Conservation (phyloP, 1,140 invertebrate species). For the Panonychus citri region DNA sequence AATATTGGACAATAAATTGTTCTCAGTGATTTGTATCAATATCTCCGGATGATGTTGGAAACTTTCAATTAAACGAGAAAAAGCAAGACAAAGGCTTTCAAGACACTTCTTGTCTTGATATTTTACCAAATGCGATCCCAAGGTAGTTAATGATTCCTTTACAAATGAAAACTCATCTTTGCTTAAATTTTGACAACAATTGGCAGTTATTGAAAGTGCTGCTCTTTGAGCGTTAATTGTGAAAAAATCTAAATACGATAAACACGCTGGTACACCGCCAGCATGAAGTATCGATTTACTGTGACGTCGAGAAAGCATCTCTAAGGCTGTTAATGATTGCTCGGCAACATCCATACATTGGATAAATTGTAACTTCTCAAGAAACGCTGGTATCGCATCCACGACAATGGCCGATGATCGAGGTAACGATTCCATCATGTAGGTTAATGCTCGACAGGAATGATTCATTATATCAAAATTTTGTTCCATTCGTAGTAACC, state of each 20-base stretch:
- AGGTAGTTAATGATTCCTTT: slow-evolving; percentile 54
- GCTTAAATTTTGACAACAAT: slow-evolving; percentile 82
- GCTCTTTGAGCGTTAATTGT: slow-evolving; percentile 85
- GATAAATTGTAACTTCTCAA: slow-evolving; percentile 86
- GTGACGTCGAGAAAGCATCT: slow-evolving; percentile 86
- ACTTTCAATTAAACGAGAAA: slow-evolving; percentile 76
- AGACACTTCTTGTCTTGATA: slow-evolving; percentile 86
- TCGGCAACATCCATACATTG: slow-evolving; percentile 98
- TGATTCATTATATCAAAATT: slow-evolving; percentile 99
- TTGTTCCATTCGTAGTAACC: slow-evolving; percentile 67
- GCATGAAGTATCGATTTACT: slow-evolving; percentile 87
- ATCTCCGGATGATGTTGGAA: slow-evolving; percentile 72
- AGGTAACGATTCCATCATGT: slow-evolving; percentile 96
- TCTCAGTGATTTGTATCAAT: slow-evolving; percentile 80
- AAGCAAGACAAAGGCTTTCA: slow-evolving; percentile 85
- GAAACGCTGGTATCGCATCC: slow-evolving; percentile 82
- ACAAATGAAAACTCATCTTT: slow-evolving; percentile 81
- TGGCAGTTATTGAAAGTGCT: slow-evolving; percentile 78
- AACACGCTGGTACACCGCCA: slow-evolving; percentile 71
- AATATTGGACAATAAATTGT: slow-evolving; percentile 69
- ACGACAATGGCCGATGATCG: slow-evolving; percentile 85
- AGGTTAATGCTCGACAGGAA: slow-evolving; percentile 86
- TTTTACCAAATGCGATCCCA: slow-evolving; percentile 65
- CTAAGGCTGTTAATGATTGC: slow-evolving; percentile 79
- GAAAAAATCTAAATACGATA: slow-evolving; percentile 92